Base-by-base conservation (phyloP, 2,797 vertebrate species). In the Falco novaeseelandiae region DNA sequence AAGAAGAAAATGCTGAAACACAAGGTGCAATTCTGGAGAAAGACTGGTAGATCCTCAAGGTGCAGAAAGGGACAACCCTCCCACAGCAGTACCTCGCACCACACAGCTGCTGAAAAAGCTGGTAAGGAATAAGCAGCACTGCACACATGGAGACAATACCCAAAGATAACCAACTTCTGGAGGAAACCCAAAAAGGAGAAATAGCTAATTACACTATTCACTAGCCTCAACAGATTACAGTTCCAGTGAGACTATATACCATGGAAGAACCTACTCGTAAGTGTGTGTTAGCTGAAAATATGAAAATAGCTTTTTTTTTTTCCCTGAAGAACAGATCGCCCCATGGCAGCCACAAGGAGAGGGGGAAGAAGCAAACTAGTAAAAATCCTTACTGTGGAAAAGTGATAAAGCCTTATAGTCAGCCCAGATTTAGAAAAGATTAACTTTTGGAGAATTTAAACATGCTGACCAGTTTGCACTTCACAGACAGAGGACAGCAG, bases 201-300 rank as follows among this genome's bases (percentile, higher is more conserved):
- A 52, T 42, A 93, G 78, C 58, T 92, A 86, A 92, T 88, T 83
- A 82, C 0, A 0, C 55, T 78, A 38, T 27, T 81, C 48, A 23
- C 42, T 83, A 94, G 93, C 79, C 89, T 94, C 84, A 69, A 78
- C 32, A 93, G 83, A 84, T 92, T 81, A 89, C 57, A 62, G 58
- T 34, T 74, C 61, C 77, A 86, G 29, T 18, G 34, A 91, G 72
- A 92, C 86, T 83, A 86, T 1, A 14, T 4, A 81, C 14, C 48
- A 66, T 30, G 52, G 57, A 91, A 95, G 52, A 82, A 83, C 14
- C 26, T 57, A 49, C 38, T 29, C 36, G 54, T 55, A 95, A 87
- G 26, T 32, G 62, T 29, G 23, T 19, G 23, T 52, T n/a, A 78
- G 54, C 65, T 83, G 66, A 87, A 93, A 87, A 84, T 14, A 71